Evolutionary conservation across 1,140 invertebrate species (phyloP), one percentile per base, ranked within the genome.

Genomic region (Chrysomallon squamiferum): DNA sequence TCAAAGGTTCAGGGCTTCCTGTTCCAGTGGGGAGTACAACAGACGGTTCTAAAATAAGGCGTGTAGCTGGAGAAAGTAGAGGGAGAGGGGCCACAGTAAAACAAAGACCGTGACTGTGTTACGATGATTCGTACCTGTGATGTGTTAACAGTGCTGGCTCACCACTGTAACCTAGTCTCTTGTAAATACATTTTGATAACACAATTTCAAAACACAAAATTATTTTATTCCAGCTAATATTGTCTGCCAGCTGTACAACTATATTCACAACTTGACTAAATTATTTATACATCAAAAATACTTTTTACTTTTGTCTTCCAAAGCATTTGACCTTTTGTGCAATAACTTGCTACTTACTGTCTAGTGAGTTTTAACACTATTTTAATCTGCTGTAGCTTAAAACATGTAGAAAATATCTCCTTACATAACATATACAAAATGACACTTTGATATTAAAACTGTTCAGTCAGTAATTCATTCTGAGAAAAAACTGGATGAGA

Each of bases 1-100:
- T 74, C 58, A 79, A 80, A 59, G 78, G 76, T 22, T 82, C 80
- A 62, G 74, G 75, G 50, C 71, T 82, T 49, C 80, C 80, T 25
- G 76, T 82, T 57, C 80, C 79, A 43, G 73, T 82, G 47, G 74
- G 79, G 33, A 74, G 70, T 43, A 69, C 72, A 35, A 70, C 69
- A 60, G 79, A 81, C 45, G 76, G 72, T 63, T 75, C 79, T 29
- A 82, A 82, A 68, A 70, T 81, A 59, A 57, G 79, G 25, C 65
- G 80, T 20, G 66, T 81, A 33, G 73, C 73, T 41, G 73, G 74
- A 59, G 79, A 73, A 71, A 41, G 72, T 69, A 49, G 68, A 71
- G 64, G 75, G 76, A 59, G 60, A 68, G 60, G 54, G 20, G 27
- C 59, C 62, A 58, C 54, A 64, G 47, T 27, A 68, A 66, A 62